Evolutionary conservation across 2,797 vertebrate genomes (phyloP).

Genomic region (Bradypus variegatus): DNA sequence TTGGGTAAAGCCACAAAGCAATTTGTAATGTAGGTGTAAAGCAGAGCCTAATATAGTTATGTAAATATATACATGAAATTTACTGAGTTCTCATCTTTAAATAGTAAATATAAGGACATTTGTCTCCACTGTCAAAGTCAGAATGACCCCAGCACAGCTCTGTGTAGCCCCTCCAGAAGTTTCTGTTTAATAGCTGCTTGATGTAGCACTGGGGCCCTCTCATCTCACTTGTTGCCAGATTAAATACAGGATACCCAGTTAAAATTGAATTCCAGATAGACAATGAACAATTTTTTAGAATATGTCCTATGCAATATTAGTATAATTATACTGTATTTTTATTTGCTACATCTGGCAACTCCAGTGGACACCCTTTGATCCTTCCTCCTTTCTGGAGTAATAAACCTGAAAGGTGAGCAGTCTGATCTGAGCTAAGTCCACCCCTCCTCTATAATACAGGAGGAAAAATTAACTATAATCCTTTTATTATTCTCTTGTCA

Average conservation of each 20-base stretch:
- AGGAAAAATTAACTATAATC: slow-evolving; percentile 45
- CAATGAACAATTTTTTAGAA: not conserved
- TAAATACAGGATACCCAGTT: not conserved
- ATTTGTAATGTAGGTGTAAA: slow-evolving; percentile 37
- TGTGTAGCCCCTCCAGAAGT: not conserved
- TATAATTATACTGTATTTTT: not conserved
- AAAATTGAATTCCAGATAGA: not conserved
- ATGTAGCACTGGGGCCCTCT: not conserved
- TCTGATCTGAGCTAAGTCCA: not conserved
- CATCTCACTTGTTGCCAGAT: not conserved
- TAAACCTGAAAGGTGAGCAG: not conserved
- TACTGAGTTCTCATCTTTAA: slow-evolving; percentile 39
- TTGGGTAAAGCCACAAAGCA: slow-evolving; percentile 32
- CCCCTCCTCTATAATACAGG: slow-evolving; percentile 28
- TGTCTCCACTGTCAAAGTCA: not conserved
- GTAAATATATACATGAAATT: not conserved
- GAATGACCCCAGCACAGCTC: not conserved
- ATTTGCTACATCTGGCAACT: not conserved
- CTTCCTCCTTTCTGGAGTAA: not conserved
- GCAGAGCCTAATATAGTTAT: not conserved
- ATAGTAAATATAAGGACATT: not conserved
- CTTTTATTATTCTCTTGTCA: slow-evolving; percentile 45
- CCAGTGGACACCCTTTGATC: not conserved
- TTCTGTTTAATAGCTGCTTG: not conserved
- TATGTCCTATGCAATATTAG: not conserved